phyloP scores from a whole-genome alignment of 1,140 invertebrate genomes.

The Neotoxoptera formosana region DNA sequence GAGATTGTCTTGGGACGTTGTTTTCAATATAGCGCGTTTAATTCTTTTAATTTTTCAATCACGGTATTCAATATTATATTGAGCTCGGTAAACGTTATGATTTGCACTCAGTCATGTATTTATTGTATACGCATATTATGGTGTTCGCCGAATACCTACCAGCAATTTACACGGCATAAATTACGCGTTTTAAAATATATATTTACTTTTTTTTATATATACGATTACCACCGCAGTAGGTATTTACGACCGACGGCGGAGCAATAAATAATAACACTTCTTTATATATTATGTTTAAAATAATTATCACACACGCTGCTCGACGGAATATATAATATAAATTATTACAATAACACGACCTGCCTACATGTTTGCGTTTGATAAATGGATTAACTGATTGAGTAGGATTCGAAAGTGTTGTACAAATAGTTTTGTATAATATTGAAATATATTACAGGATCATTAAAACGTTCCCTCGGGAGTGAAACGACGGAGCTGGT shows the following conservation, averaged over 20 bases:
- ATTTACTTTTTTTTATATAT: too few species aligned
- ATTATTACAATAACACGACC: neutral
- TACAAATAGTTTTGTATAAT: conserved; percentile 3
- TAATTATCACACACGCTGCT: neutral
- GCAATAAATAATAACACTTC: neutral
- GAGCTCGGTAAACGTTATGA: neutral
- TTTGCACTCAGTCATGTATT: neutral
- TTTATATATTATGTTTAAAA: neutral
- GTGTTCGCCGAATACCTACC: neutral
- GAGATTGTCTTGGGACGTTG: neutral
- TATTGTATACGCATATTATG: too few species aligned
- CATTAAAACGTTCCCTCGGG: neutral
- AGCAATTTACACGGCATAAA: neutral
- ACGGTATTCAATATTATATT: neutral
- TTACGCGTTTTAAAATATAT: neutral
- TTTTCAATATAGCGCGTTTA: neutral
- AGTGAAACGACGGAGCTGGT: neutral
- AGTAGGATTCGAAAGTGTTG: neutral
- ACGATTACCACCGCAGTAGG: neutral
- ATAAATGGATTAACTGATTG: conserved; percentile 2
- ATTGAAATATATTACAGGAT: neutral
- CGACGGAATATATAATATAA: neutral
- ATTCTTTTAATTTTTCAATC: neutral
- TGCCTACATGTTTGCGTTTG: neutral
- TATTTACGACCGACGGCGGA: neutral